Percentiles rank a stretch among this genome's conserved stretches.
phyloP scores from a whole-genome alignment of 2,888 invertebrate species.

The Cheilosia impressa region DNA sequence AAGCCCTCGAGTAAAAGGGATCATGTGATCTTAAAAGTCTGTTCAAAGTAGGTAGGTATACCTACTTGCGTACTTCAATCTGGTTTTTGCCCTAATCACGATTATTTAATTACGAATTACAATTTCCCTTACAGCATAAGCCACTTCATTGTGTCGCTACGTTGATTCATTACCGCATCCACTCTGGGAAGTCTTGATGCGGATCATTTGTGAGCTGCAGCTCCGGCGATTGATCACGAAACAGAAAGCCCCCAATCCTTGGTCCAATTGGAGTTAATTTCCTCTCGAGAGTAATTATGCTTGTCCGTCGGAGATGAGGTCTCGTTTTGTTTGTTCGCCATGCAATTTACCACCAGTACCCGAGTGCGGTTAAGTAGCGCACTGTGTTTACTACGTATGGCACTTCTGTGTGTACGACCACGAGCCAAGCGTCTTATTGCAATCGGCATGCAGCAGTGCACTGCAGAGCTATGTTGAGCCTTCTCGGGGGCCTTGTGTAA shows the following conservation, averaged over 20 bases:
- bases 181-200: constrained; percentile 19
- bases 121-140: constrained; percentile 6
- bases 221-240: constrained; percentile 41
- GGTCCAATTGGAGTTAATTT: constrained; percentile 56
- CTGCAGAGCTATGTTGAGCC: constrained; percentile 22
- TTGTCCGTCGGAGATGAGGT: constrained; percentile 33
- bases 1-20: no score
- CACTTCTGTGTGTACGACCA: constrained; percentile 11
- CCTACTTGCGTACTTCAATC: neutral
- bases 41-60: no score
- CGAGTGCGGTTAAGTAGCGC: constrained; percentile 31
- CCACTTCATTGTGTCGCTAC: neutral
- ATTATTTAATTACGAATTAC: constrained; percentile 1
- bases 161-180: constrained; percentile 9
- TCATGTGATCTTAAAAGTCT: no score
- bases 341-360: neutral
- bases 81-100: neutral
- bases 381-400: constrained; percentile 17
- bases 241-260: constrained; percentile 36
- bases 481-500: constrained; percentile 53
- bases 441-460: constrained; percentile 13
- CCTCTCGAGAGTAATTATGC: constrained; percentile 53
- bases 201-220: constrained; percentile 27
- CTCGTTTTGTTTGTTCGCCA: constrained; percentile 22
- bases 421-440: constrained; percentile 21